Percentiles rank a stretch among this genome's conserved stretches.
phyloP scores from a whole-genome alignment of 1,140 invertebrate genomes.

The Drosophila miranda region DNA sequence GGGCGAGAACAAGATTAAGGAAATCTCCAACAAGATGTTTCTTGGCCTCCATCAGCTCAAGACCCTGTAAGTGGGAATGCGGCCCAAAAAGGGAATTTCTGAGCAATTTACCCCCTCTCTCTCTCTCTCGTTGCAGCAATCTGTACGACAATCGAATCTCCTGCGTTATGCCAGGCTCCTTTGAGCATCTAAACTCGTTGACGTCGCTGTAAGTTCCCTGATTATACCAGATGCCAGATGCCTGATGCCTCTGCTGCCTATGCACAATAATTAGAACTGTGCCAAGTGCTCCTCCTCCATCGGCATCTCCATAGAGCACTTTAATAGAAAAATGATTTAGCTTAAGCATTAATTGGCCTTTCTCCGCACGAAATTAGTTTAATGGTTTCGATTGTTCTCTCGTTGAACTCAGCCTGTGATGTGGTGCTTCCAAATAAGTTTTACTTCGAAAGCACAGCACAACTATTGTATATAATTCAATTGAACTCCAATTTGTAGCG shows the following conservation, averaged over 20 bases:
- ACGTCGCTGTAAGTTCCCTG: slow-evolving; percentile 91
- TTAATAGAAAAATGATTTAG: slow-evolving; percentile 79
- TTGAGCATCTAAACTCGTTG: slow-evolving; percentile 92
- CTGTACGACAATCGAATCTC: slow-evolving; percentile 96
- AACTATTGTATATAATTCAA: slow-evolving; percentile 81
- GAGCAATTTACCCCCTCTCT: slow-evolving; percentile 2
- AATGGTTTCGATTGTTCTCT: slow-evolving; percentile 81
- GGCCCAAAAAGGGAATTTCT: not conserved
- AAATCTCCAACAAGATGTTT: slow-evolving; percentile 96
- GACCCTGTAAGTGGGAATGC: slow-evolving; percentile 85
- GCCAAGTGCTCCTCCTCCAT: slow-evolving; percentile 50
- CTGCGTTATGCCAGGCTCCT: slow-evolving; percentile 96
- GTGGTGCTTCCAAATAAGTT: slow-evolving; percentile 62
- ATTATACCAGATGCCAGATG: not conserved
- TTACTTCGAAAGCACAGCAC: slow-evolving; percentile 55
- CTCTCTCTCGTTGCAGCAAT: slow-evolving; percentile 84
- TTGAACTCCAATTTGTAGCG: slow-evolving; percentile 78
- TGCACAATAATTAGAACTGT: slow-evolving; percentile 71
- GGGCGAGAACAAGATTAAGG: slow-evolving; percentile 92
- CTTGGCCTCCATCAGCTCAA: slow-evolving; percentile 91
- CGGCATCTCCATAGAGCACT: slow-evolving; percentile 38
- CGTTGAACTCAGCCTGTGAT: slow-evolving; percentile 69
- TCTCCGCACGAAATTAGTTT: slow-evolving; percentile 69
- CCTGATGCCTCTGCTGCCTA: slow-evolving; percentile 32
- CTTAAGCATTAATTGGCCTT: slow-evolving; percentile 72